A percentile compares a stretch with the other conserved stretches of the same genome.
These are phyloP conservation scores for Leucopsar rothschildi DNA, from an alignment of 2,113 vertebrate species.

Conservation along the genomic window DNA sequence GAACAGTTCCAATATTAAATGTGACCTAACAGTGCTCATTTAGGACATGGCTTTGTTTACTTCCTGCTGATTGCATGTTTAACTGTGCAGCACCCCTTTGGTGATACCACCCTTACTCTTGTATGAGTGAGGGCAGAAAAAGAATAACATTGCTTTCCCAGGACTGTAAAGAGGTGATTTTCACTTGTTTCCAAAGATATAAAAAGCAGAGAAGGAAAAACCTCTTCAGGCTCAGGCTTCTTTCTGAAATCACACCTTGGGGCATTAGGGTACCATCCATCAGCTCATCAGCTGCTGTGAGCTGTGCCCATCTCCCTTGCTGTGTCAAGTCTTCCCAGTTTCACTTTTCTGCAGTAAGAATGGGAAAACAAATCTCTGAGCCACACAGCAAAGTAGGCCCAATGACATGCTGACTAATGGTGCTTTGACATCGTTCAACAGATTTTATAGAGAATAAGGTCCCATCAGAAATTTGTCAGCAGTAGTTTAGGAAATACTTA, in stretches of 20 bases:
- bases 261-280: neutral
- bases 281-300: accelerated
- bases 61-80: neutral
- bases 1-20: neutral
- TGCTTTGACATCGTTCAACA: constrained; percentile 26
- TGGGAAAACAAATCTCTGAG: neutral
- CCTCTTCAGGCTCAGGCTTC: neutral
- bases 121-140: neutral
- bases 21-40: neutral
- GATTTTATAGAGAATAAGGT: constrained; percentile 13
- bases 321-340: neutral
- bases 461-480: constrained; percentile 41
- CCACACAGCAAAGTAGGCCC: neutral
- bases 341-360: neutral
- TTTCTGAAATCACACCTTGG: neutral
- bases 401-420: constrained; percentile 38
- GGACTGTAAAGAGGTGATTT: neutral
- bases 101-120: neutral
- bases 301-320: accelerated
- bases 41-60: neutral
- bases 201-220: neutral
- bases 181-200: neutral
- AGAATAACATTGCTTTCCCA: neutral
- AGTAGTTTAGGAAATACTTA: constrained; percentile 40
- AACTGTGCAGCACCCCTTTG: neutral